Evolutionary conservation across 2,113 vertebrate genomes (phyloP), one percentile per base, ranked within the genome.

Genomic region (Cathartes aura): DNA sequence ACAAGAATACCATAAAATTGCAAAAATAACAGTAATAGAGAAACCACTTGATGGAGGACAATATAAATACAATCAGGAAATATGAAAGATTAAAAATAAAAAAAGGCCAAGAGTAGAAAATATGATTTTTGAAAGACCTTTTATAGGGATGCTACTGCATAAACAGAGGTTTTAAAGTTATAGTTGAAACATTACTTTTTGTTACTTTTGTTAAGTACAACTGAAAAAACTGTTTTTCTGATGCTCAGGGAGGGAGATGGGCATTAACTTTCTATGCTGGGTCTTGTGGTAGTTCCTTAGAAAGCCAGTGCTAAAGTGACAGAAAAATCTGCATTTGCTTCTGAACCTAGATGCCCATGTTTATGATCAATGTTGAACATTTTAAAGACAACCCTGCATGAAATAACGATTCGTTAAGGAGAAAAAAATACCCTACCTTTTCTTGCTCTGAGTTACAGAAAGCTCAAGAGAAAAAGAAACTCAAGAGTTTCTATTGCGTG

Each of bases 11-110:
- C 95, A 97, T 97, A 98, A 98, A 98, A 98, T 96, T 97, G 91
- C 75, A 98, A 97, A 98, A 98, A 95, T 98, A 98, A 97, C 92
- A 97, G 97, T 97, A 97, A 97, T 93, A 96, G 83, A 96, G 95
- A 96, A 98, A 91, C 82, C 89, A 95, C 90, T 97, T 96, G 94
- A 97, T 94, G 89, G 95, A 96, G 94, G 94, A 96, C 94, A 87
- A 97, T 97, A 97, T 91, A 97, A 98, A 98, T 97, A 96, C 84
- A 96, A 98, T 97, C 93, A 97, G 87, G 87, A 96, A 91, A 93
- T 75, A 92, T 11, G 66, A 75, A 92, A 93, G 89, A 97, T 92
- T 96, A 97, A 96, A 97, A 97, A 94, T 80, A 94, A 83, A 94
- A 96, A 98, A 97, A 97, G 90, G 47, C 72, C 58, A 84, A 93